A percentile compares a stretch with the other conserved stretches of the same genome.
phyloP scores from a whole-genome alignment of 2,888 invertebrate species.

The Phalera bucephala region DNA sequence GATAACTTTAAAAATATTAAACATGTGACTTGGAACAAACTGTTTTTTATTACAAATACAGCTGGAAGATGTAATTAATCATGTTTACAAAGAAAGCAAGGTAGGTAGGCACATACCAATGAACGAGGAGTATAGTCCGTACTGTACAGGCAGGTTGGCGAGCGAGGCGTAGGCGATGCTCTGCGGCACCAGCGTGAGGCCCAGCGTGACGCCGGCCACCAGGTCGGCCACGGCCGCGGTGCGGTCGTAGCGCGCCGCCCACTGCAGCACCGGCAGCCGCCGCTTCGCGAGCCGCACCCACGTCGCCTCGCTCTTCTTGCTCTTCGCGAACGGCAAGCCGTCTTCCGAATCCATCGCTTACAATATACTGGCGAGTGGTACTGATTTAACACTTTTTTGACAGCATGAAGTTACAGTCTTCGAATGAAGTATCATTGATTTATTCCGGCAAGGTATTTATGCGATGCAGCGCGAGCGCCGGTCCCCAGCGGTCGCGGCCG shows the following conservation, averaged over 20 bases:
- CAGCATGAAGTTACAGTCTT: neutral
- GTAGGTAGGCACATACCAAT: constrained; percentile 88
- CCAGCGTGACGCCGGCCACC: constrained; percentile 94
- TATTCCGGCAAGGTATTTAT: constrained; percentile 6
- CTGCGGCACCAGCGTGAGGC: constrained; percentile 96
- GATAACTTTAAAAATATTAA: neutral
- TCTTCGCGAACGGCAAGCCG: constrained; percentile 26
- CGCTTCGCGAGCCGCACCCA: constrained; percentile 37
- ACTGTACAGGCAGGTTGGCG: constrained; percentile 93
- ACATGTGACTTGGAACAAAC: too few relatives aligned
- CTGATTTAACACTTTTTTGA: too few relatives aligned
- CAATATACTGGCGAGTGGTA: neutral
- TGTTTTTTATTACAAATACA: too few relatives aligned
- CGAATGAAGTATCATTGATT: constrained; percentile 2
- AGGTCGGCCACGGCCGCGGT: constrained; percentile 89
- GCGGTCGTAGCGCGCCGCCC: constrained; percentile 88
- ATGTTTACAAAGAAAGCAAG: too few relatives aligned
- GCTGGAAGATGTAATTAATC: too few relatives aligned
- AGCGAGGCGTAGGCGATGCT: constrained; percentile 95
- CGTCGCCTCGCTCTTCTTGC: constrained; percentile 8
- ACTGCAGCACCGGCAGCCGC: constrained; percentile 81
- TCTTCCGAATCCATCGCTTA: constrained; percentile 39
- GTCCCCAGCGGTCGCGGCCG: constrained; percentile 10
- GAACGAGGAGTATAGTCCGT: constrained; percentile 96
- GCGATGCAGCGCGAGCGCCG: constrained; percentile 6